A percentile compares a stretch with the other conserved stretches of the same genome.
These are phyloP conservation scores for Eleutherodactylus coqui DNA, from an alignment of 2,797 vertebrate species.

Conservation along the genomic window DNA sequence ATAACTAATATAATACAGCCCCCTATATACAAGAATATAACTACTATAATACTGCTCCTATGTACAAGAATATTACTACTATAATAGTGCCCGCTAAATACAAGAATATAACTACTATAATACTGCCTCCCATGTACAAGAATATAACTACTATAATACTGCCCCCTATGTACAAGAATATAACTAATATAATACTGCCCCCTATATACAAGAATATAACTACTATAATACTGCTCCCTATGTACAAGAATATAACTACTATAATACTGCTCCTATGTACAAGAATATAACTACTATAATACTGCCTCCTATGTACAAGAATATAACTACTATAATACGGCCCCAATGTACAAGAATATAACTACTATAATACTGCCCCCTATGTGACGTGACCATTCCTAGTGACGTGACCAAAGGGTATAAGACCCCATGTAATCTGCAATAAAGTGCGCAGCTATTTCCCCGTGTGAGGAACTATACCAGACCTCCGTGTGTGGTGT, in stretches of 20 bases:
- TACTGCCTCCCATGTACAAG: slow-evolving; percentile 2
- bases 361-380: neutral
- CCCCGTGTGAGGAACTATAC: too few species aligned
- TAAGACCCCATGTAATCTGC: too few species aligned
- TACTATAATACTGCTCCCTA: too few species aligned
- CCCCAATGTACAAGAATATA: neutral
- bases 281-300: slow-evolving; percentile 1
- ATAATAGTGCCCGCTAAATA: neutral
- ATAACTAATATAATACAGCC: neutral
- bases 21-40: neutral
- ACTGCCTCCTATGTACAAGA: neutral
- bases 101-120: slow-evolving; percentile 3
- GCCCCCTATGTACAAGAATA: neutral
- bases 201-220: too few species aligned
- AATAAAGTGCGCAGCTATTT: too few species aligned
- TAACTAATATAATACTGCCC: neutral
- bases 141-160: slow-evolving; percentile 1
- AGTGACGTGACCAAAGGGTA: too few species aligned
- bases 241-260: slow-evolving; percentile 3
- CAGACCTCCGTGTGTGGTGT: too few species aligned
- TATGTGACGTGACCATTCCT: too few species aligned
- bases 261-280: slow-evolving; percentile 3
- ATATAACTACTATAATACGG: neutral
- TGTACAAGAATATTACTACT: neutral
- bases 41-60: neutral